Percentiles rank a stretch among this genome's conserved stretches.
Evolutionary conservation across 2,113 vertebrate genomes (phyloP).

Genomic region (Eulemur macaco): DNA sequence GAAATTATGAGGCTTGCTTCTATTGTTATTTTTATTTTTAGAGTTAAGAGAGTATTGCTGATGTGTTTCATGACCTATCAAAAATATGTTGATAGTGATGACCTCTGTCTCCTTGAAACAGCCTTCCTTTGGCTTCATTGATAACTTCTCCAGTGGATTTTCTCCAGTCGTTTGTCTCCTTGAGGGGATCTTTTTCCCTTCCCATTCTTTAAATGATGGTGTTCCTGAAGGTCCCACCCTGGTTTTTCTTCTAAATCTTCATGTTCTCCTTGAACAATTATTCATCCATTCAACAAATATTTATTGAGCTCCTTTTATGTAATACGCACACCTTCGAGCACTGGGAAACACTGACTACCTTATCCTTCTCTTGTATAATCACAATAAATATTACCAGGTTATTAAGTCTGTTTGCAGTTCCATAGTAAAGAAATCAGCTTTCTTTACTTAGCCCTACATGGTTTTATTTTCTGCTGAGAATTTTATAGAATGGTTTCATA

Average conservation of each 20-base stretch:
- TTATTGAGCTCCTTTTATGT: not conserved
- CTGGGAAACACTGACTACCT: not conserved
- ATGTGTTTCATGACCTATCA: not conserved
- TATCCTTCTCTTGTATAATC: not conserved
- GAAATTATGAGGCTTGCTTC: not conserved
- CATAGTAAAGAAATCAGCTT: not conserved
- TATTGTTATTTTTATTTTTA: not conserved
- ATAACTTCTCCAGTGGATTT: not conserved
- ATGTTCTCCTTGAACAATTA: not conserved
- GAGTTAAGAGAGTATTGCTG: not conserved
- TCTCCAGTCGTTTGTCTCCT: not conserved
- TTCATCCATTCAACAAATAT: not conserved
- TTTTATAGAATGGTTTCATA: slow-evolving; percentile 1
- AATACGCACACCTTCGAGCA: not conserved
- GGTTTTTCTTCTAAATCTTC: not conserved
- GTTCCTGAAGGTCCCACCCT: not conserved
- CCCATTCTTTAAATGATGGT: not conserved
- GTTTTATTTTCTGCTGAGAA: not conserved
- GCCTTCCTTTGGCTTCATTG: not conserved
- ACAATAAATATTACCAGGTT: not conserved
- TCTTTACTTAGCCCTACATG: not conserved
- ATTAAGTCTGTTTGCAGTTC: not conserved
- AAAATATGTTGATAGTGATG: not conserved
- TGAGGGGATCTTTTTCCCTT: not conserved
- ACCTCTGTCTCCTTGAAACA: not conserved